Evolutionary conservation across 2,888 invertebrate species (phyloP).

Genomic region (Epicampocera succincta): DNA sequence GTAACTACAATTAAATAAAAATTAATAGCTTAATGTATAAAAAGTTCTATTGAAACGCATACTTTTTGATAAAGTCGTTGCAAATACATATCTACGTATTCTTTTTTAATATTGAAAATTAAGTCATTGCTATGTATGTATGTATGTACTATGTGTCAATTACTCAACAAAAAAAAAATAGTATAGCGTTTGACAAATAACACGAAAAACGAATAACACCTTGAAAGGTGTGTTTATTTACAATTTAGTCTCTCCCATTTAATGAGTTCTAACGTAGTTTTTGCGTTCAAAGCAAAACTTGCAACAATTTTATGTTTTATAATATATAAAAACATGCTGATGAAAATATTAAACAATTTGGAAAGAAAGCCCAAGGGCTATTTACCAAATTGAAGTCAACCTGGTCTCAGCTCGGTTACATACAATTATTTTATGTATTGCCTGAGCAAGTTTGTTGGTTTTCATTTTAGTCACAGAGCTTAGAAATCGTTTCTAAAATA

Average conservation of each 20-base stretch:
- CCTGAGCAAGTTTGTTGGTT: too few species aligned
- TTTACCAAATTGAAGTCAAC: too few species aligned
- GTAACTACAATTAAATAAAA: slow-evolving; percentile 60
- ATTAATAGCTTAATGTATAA: slow-evolving; percentile 41
- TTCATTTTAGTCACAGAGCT: too few species aligned
- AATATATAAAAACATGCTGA: slow-evolving; percentile 44
- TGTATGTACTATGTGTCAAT: too few species aligned
- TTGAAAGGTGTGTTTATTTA: slow-evolving; percentile 52
- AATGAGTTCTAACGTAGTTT: slow-evolving; percentile 57
- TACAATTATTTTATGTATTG: too few species aligned
- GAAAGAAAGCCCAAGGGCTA: slow-evolving; percentile 44
- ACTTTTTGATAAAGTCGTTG: slow-evolving; percentile 40
- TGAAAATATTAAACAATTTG: background rate
- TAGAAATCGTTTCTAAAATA: slow-evolving; percentile 20
- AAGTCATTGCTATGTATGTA: slow-evolving; percentile 44
- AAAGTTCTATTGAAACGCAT: slow-evolving; percentile 42
- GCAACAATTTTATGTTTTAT: slow-evolving; percentile 36
- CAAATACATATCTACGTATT: too few species aligned
- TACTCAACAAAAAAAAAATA: slow-evolving; percentile 25
- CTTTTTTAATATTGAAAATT: slow-evolving; percentile 36
- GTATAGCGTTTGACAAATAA: slow-evolving; percentile 33
- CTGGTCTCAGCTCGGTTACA: too few species aligned
- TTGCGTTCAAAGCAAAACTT: slow-evolving; percentile 42
- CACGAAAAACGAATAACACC: slow-evolving; percentile 50
- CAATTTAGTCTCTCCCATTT: slow-evolving; percentile 50